These are phyloP conservation scores for Arbacia lixula DNA, from an alignment of 53 echinoderm and acorn worm species.

Conservation along the genomic window DNA sequence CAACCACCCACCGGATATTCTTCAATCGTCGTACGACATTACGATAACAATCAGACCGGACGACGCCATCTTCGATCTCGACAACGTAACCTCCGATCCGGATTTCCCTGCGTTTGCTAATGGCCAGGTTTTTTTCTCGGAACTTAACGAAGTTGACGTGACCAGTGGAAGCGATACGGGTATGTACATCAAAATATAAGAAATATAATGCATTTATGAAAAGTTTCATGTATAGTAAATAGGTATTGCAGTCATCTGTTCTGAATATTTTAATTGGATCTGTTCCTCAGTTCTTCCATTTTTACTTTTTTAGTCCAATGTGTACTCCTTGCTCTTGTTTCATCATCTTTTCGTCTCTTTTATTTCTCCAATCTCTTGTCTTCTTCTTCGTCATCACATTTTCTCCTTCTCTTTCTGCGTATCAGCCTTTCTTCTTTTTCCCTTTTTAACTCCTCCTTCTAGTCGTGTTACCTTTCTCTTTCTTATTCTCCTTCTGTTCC, in stretches of 20 bases:
- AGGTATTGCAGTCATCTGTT: no score
- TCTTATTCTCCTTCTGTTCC: neutral
- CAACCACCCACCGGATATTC: neutral
- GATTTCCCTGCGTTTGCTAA: conserved; percentile 56
- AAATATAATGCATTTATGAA: no score
- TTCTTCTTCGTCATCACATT: neutral
- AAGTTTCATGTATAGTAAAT: no score
- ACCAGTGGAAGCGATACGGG: neutral
- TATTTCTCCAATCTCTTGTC: neutral
- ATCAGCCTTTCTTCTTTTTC: neutral
- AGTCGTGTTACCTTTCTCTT: neutral
- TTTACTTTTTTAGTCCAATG: no score
- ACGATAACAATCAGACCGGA: neutral
- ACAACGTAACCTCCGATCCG: conserved; percentile 21
- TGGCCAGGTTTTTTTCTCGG: conserved; percentile 51
- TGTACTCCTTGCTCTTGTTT: no score
- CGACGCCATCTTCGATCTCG: conserved; percentile 58
- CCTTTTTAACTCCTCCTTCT: neutral
- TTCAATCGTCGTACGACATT: neutral
- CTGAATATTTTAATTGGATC: no score
- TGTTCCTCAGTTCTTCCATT: no score
- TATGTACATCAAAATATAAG: no score
- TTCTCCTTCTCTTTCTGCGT: neutral
- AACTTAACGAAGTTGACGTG: neutral
- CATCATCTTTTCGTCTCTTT: neutral